phyloP scores from a whole-genome alignment of 2,888 invertebrate genomes.

The Pogonocherus hispidulus region DNA sequence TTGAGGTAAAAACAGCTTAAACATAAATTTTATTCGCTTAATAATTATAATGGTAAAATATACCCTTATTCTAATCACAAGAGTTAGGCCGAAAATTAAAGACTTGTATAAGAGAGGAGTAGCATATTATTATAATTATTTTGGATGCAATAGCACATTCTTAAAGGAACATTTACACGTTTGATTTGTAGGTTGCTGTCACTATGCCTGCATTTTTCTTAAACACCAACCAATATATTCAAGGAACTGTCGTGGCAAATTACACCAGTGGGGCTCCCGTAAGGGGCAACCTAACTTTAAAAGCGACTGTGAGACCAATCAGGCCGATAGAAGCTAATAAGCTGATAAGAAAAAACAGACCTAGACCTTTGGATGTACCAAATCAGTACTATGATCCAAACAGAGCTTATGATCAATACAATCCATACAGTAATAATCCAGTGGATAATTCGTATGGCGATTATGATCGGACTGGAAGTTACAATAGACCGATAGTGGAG shows the following conservation, averaged over 20 bases:
- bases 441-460: constrained; percentile 4
- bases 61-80: no score
- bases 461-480: constrained; percentile 29
- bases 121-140: no score
- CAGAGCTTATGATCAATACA: constrained; percentile 23
- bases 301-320: constrained; percentile 82
- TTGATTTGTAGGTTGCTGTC: constrained; percentile 79
- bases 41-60: no score
- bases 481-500: constrained; percentile 69
- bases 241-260: constrained; percentile 93
- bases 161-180: background rate
- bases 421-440: constrained; percentile 8
- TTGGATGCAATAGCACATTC: no score
- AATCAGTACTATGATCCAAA: constrained; percentile 38
- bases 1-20: constrained; percentile 73
- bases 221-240: constrained; percentile 85
- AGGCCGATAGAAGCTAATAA: constrained; percentile 64
- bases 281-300: constrained; percentile 88
- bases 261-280: constrained; percentile 95
- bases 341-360: constrained; percentile 50
- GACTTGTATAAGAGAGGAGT: no score
- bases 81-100: no score
- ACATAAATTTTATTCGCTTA: background rate
- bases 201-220: constrained; percentile 96
- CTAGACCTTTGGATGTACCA: constrained; percentile 41